Conservation (phyloP, 1,140 invertebrate genomes). For the Tetramorium alpestre region DNA sequence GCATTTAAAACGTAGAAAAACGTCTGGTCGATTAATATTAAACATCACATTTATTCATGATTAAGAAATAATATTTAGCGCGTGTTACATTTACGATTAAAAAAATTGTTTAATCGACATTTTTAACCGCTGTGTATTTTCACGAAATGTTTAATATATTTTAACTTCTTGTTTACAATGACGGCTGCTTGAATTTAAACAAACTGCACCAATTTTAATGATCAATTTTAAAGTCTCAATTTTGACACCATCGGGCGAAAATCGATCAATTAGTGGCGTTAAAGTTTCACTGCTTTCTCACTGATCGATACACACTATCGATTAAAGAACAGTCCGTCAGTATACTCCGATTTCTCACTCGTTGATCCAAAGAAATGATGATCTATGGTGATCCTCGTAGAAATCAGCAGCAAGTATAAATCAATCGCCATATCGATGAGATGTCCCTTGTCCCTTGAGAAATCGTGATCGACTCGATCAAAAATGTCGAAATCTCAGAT, state of each 20-base stretch:
- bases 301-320: conserved; percentile 31
- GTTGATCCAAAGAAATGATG: conserved; percentile 1
- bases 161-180: background rate
- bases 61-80: background rate
- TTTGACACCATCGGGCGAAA: background rate
- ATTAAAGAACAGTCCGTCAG: conserved; percentile 37
- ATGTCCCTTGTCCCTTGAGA: background rate
- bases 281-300: conserved; percentile 28
- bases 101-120: background rate
- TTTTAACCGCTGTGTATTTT: background rate
- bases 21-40: background rate
- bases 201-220: background rate
- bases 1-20: background rate
- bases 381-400: background rate
- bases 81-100: background rate
- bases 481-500: background rate
- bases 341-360: background rate
- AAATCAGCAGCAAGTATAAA: background rate
- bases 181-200: conserved; percentile 5
- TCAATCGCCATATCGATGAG: background rate
- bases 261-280: background rate
- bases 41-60: background rate
- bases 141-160: background rate
- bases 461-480: background rate
- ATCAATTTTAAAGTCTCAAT: background rate